Evolutionary conservation across 2,888 invertebrate genomes (phyloP).

Genomic region (Pollenia labialis): DNA sequence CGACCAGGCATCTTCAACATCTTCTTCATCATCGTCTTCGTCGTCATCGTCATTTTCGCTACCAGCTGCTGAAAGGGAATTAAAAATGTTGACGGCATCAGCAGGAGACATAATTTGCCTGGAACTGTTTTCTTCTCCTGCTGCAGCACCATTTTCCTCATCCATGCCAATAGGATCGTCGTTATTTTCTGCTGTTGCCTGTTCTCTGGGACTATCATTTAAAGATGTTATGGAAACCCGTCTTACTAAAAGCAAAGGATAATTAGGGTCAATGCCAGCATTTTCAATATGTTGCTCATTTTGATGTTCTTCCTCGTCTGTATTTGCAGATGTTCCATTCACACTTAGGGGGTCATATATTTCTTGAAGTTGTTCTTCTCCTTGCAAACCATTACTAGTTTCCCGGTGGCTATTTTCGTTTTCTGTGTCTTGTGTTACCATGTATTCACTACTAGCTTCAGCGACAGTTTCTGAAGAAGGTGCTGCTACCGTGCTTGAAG

Average conservation of each 20-base stretch:
- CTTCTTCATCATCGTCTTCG: constrained; percentile 53
- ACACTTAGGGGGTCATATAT: background rate
- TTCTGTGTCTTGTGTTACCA: background rate
- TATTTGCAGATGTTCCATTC: background rate
- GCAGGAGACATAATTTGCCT: background rate
- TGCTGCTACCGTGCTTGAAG: constrained; percentile 12
- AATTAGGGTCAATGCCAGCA: constrained; percentile 69
- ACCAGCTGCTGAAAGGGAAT: constrained; percentile 31
- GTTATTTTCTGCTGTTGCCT: background rate
- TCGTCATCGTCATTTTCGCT: constrained; percentile 64
- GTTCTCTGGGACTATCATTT: constrained; percentile 25
- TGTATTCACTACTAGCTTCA: background rate
- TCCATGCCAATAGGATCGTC: constrained; percentile 51
- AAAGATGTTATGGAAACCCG: constrained; percentile 57
- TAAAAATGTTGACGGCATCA: constrained; percentile 25
- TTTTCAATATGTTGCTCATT: constrained; percentile 71
- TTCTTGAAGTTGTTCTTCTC: background rate
- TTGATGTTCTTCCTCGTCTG: constrained; percentile 56
- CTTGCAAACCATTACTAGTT: background rate
- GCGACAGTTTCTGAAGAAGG: background rate
- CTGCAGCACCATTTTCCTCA: constrained; percentile 29
- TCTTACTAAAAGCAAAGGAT: constrained; percentile 61
- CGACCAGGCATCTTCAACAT: constrained; percentile 49
- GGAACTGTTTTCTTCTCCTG: constrained; percentile 4
- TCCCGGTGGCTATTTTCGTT: background rate